A percentile compares a stretch with the other conserved stretches of the same genome.
These are phyloP conservation scores for Mobula hypostoma DNA, from an alignment of 2,113 vertebrate species.

Conservation along the genomic window DNA sequence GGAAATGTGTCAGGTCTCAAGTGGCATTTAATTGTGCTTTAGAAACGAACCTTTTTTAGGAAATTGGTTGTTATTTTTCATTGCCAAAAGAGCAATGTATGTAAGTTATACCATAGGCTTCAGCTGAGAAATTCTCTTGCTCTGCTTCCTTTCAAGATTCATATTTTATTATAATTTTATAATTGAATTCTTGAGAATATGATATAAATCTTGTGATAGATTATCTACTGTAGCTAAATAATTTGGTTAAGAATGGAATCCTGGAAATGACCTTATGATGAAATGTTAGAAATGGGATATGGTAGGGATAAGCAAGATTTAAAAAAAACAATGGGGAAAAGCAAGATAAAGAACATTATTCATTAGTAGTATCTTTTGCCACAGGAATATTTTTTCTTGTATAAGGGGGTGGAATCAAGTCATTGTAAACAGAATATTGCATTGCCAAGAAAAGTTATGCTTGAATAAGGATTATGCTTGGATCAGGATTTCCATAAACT, in stretches of 20 bases:
- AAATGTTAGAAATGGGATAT: background rate
- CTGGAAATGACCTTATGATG: background rate
- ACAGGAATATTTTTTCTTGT: background rate
- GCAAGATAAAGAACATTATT: background rate
- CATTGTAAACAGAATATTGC: conserved; percentile 4
- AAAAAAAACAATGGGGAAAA: background rate
- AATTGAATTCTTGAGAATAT: background rate
- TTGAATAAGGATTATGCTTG: conserved; percentile 33
- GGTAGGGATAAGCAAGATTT: too few species aligned
- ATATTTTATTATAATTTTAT: background rate
- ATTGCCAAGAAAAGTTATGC: background rate
- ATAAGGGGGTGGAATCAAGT: background rate
- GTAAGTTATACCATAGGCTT: background rate
- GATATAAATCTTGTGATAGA: background rate
- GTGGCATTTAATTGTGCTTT: background rate
- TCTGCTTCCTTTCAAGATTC: background rate
- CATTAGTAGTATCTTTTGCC: background rate
- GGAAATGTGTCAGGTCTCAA: background rate
- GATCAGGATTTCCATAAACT: conserved; percentile 35
- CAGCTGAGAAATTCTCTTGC: background rate
- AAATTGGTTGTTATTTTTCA: background rate
- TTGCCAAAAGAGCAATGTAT: background rate
- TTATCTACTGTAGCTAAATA: background rate
- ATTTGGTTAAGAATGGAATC: background rate
- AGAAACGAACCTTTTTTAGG: background rate